These are phyloP conservation scores for Ophion ventricosus DNA, from an alignment of 2,888 invertebrate species.

Conservation along the genomic window DNA sequence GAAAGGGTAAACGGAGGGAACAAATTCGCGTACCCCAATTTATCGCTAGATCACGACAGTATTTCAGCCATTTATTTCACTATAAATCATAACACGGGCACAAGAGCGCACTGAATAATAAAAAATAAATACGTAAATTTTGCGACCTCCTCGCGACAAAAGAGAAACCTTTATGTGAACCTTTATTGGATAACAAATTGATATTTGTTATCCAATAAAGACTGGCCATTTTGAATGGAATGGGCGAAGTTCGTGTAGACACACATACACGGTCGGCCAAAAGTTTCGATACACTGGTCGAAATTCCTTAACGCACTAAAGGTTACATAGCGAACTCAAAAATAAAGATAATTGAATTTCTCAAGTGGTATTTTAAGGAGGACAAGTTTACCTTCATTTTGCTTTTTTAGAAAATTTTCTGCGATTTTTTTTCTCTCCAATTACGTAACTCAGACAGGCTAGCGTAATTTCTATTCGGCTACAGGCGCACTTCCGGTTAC, in stretches of 20 bases:
- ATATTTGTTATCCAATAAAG: too few relatives aligned
- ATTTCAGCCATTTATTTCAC: constrained; percentile 51
- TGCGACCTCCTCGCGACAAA: background rate
- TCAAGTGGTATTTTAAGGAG: too few relatives aligned
- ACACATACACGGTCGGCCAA: too few relatives aligned
- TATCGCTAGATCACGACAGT: constrained; percentile 55
- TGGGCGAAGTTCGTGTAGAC: background rate
- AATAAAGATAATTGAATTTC: too few relatives aligned
- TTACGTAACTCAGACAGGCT: too few relatives aligned
- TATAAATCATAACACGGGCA: constrained; percentile 43
- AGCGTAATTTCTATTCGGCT: too few relatives aligned
- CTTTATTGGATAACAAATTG: constrained; percentile 47
- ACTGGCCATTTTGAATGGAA: background rate
- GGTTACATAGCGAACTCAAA: too few relatives aligned
- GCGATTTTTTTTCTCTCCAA: too few relatives aligned
- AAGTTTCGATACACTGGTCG: too few relatives aligned
- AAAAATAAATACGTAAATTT: constrained; percentile 29
- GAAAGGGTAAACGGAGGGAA: background rate
- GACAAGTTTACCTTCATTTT: too few relatives aligned
- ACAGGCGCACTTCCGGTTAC: constrained; percentile 38
- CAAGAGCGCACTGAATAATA: constrained; percentile 18
- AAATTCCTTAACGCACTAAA: too few relatives aligned
- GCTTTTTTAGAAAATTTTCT: too few relatives aligned
- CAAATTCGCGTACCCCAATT: constrained; percentile 38
- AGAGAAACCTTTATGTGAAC: constrained; percentile 23